Base-by-base conservation (phyloP, 2,113 vertebrate genomes). In the Stegostoma tigrinum region DNA sequence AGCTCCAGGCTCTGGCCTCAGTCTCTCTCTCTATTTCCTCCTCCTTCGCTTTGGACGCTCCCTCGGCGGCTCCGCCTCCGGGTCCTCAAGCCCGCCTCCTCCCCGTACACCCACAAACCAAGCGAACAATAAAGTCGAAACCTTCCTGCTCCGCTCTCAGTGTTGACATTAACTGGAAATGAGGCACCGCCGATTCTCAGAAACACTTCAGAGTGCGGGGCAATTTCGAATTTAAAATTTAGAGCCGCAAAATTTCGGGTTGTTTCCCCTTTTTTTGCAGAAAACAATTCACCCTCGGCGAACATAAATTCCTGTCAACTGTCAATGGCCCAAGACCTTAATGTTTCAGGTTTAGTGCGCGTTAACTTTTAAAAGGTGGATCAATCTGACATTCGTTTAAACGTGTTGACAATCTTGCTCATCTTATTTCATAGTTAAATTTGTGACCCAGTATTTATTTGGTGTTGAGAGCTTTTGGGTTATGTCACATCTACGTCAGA, bases 11-110 rank as follows among this genome's bases (percentile, higher is more conserved):
- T 14, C 72, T 10, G 55, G 55, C 55, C 55, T 61, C 55, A 61
- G 55, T 34, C 96, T 95, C 96, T 96, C 97, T 72, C 97, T 97
- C 97, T 68, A 96, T 97, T 96, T 95, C 96, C 96, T 96, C 96
- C 96, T 83, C 83, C 93, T 66, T 0, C 5, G 72, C 72, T 34
- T 75, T 12, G 72, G 72, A 8, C 72, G 34, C 72, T 75, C 72
- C 72, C 30, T 75, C 27, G 14, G 27, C 68, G 68, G 68, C 72
- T 10, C 27, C 72, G 34, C 72, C 30, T 10, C 72, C 1, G 72
- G 72, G 72, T 75, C 72, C 72, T 0, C 2, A 7, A 15, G 42
- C 95, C 96, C 80, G 93, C 42, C 72, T 34, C 30, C 42, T 27
- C 86, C 12, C 86, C 42, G 85, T 6, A 52, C 85, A 24, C 0